A percentile compares a stretch with the other conserved stretches of the same genome.
Conservation (phyloP, 2,888 invertebrate genomes). For the Noctua janthe region DNA sequence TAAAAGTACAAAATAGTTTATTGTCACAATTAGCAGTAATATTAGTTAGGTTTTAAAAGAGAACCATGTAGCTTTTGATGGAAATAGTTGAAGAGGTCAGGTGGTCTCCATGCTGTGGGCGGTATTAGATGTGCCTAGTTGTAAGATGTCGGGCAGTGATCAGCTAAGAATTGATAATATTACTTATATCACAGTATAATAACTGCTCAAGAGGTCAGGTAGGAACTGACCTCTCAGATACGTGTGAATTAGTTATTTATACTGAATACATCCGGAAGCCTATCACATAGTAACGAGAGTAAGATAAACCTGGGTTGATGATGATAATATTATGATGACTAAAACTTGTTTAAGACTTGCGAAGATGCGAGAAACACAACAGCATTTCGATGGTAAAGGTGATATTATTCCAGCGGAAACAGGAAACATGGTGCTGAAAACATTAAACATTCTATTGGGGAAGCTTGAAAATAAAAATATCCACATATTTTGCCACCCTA, state of each 20-base stretch:
- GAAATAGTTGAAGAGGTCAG: constrained; percentile 11
- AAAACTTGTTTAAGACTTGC: neutral
- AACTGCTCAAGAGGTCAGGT: constrained; percentile 1
- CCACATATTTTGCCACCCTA: no score
- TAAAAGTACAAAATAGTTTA: no score
- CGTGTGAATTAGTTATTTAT: constrained; percentile 22
- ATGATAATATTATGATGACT: no score
- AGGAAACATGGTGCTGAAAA: neutral
- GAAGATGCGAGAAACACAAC: neutral
- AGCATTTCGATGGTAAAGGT: neutral
- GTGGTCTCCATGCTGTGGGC: constrained; percentile 25
- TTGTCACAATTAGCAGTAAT: neutral
- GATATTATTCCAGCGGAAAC: neutral
- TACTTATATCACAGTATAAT: neutral
- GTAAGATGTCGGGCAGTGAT: neutral
- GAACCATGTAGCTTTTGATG: neutral
- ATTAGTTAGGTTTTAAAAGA: constrained; percentile 11
- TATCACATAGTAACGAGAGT: neutral
- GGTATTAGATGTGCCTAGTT: neutral
- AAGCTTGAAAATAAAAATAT: neutral
- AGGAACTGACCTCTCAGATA: constrained; percentile 20
- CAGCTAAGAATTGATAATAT: neutral
- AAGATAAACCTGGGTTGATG: neutral
- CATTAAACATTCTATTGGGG: no score
- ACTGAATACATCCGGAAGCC: neutral